A percentile compares a stretch with the other conserved stretches of the same genome.
These are phyloP conservation scores for Cylindroiulus punctatus DNA, from an alignment of 2,888 invertebrate species.

Conservation along the genomic window DNA sequence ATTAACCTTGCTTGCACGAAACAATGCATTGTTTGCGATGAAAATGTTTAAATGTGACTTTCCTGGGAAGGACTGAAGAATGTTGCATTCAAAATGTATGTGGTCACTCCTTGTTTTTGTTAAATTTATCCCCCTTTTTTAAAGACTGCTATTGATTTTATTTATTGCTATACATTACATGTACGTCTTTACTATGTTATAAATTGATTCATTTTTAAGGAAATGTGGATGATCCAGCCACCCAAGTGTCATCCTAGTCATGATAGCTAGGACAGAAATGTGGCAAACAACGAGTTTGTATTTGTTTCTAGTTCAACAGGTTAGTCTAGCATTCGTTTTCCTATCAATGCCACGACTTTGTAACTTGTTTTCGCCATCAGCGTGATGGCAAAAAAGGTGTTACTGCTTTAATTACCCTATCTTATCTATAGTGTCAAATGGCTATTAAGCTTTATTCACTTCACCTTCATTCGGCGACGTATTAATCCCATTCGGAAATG, in stretches of 20 bases:
- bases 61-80: neutral
- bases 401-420: slow-evolving; percentile 9
- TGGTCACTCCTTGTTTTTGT: slow-evolving; percentile 39
- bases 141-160: neutral
- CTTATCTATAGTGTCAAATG: slow-evolving; percentile 6
- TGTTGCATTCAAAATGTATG: neutral
- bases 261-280: neutral
- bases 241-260: neutral
- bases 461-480: neutral
- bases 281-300: neutral
- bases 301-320: neutral
- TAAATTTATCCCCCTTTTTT: neutral
- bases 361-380: slow-evolving; percentile 17
- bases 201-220: neutral
- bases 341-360: neutral
- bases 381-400: slow-evolving; percentile 10
- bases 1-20: neutral
- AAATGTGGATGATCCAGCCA: neutral
- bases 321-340: neutral
- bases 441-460: slow-evolving; percentile 36
- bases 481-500: slow-evolving; percentile 7
- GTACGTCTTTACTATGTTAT: neutral
- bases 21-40: slow-evolving; percentile 19
- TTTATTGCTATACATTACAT: neutral
- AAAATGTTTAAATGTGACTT: neutral